Evolutionary conservation across 2,888 invertebrate species (phyloP), one percentile per base, ranked within the genome.

Genomic region (Dioctria linearis): DNA sequence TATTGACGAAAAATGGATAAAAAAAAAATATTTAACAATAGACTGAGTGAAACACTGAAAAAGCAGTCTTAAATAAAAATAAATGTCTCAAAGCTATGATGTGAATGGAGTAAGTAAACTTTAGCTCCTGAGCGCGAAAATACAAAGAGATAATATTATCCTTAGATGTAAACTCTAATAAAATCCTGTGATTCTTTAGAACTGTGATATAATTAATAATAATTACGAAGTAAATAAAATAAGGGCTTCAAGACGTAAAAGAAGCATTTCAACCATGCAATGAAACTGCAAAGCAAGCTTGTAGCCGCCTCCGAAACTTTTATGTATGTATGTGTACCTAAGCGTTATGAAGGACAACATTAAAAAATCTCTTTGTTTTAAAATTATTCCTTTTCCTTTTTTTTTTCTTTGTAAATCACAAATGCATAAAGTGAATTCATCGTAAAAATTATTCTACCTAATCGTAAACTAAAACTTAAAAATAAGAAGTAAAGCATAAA

Each of bases 341-440:
- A 73, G 39, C 73, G n/a, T 73, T 9, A 61, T 42, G 13, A 73
- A 73, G 59, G 73, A 73, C 49, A 73, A 61, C 11, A 61, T 61
- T 25, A 61, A 73, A 73, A 54, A 11, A n/a, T 25, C 6, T 54
- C 8, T 54, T 11, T 8, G 8, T 11, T 54, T 76, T 42, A 76
- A 43, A 49, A 76, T 63, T 25, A 63, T 49, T 76, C 63, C 57
- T 76, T 76, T 66, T 76, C 63, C 76, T 63, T 25, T 25, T 25
- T 25, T 25, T 71, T 54, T 73, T 73, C 46, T 76, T 46, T 54
- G 25, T 63, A 76, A 76, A 76, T 76, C 76, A 76, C 76, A 76
- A 76, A 76, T 76, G 76, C 76, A 76, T 76, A 76, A 76, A 76
- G 76, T 76, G 76, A 76, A 63, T 76, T 46, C 76, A 76, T 76